Conservation (phyloP, 2,888 invertebrate species). For the Pristionchus mayeri region DNA sequence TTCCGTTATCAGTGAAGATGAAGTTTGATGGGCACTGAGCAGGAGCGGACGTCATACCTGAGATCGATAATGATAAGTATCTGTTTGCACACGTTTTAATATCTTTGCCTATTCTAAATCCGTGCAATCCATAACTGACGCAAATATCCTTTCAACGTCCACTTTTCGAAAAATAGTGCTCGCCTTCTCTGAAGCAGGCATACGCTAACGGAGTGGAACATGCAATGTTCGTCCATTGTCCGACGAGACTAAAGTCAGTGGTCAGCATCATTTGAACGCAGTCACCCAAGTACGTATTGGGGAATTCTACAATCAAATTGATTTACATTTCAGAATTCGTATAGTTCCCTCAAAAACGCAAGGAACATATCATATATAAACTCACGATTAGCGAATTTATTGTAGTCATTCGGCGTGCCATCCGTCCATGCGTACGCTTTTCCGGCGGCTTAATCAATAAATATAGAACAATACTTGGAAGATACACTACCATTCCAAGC, state of each 20-base stretch:
- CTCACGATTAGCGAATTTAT: not conserved
- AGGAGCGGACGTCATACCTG: not conserved
- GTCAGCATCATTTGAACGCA: not conserved
- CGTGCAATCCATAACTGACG: too few relatives aligned
- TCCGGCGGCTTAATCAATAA: not conserved
- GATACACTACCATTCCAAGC: not conserved
- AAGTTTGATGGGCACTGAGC: not conserved
- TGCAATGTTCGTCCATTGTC: slow-evolving; percentile 36
- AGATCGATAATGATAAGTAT: not conserved
- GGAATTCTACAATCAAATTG: not conserved
- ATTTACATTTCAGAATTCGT: not conserved
- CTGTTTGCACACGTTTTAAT: not conserved
- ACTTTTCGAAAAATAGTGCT: too few relatives aligned
- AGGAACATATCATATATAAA: too few relatives aligned
- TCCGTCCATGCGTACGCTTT: not conserved
- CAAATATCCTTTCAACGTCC: not conserved
- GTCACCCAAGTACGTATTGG: not conserved
- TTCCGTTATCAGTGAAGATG: not conserved
- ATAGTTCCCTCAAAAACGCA: too few relatives aligned
- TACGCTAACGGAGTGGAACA: slow-evolving; percentile 3
- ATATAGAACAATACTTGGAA: not conserved
- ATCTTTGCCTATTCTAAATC: too few relatives aligned
- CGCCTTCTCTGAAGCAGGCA: slow-evolving; percentile 9
- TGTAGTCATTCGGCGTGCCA: not conserved
- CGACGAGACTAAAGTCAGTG: not conserved